Percentiles rank a stretch among this genome's conserved stretches.
Evolutionary conservation across 2,888 invertebrate species (phyloP).

Genomic region (Orthonychiurus folsomi): DNA sequence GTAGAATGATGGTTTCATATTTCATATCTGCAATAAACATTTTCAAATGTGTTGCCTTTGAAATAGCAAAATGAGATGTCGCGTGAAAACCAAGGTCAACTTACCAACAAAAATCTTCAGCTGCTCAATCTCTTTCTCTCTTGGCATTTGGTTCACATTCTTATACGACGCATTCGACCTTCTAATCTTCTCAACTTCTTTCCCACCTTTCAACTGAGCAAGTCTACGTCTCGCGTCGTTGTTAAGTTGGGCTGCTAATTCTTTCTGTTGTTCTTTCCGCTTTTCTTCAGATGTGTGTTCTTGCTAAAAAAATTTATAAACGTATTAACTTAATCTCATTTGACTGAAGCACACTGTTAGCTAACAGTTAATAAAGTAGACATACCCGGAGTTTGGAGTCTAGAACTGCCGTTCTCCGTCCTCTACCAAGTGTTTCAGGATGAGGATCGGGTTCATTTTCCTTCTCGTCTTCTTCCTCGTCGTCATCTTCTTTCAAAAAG

Average conservation of each 20-base stretch:
- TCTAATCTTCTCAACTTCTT: slow-evolving; percentile 77
- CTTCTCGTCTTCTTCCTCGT: slow-evolving; percentile 70
- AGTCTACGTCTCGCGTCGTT: slow-evolving; percentile 86
- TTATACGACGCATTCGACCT: slow-evolving; percentile 96
- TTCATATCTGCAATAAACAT: slow-evolving; percentile 74
- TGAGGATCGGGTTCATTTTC: slow-evolving; percentile 49
- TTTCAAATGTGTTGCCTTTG: no score
- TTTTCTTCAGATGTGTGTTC: slow-evolving; percentile 96
- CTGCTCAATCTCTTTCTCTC: slow-evolving; percentile 84
- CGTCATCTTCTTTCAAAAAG: slow-evolving; percentile 82
- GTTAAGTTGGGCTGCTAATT: slow-evolving; percentile 80
- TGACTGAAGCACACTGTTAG: background rate
- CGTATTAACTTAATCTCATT: background rate
- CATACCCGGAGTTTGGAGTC: slow-evolving; percentile 75
- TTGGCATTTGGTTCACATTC: slow-evolving; percentile 80
- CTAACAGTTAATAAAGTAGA: slow-evolving; percentile 1
- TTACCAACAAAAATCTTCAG: slow-evolving; percentile 88
- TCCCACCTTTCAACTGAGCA: slow-evolving; percentile 67
- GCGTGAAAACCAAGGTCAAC: slow-evolving; percentile 42
- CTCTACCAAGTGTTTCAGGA: slow-evolving; percentile 57
- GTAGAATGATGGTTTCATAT: slow-evolving; percentile 96
- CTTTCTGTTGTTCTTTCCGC: slow-evolving; percentile 90
- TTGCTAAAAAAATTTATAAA: slow-evolving; percentile 47
- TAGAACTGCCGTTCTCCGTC: slow-evolving; percentile 79
- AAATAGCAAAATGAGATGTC: background rate